Conservation (phyloP, 2,113 vertebrate species). For the Onychorhynchus coronatus region DNA sequence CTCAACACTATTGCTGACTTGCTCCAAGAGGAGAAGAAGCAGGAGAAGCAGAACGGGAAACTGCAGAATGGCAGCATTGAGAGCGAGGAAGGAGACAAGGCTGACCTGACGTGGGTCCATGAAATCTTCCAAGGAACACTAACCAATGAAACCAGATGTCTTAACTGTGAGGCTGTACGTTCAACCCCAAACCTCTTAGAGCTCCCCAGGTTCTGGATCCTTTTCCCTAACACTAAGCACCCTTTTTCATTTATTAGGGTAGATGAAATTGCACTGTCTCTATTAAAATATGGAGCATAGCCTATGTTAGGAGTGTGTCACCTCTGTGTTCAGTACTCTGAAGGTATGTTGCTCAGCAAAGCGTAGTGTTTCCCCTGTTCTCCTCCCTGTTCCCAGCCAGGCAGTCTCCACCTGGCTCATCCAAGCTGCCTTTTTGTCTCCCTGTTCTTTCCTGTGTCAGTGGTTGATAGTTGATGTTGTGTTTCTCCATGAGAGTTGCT, state of each 20-base stretch:
- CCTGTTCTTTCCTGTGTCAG: slow-evolving; percentile 25
- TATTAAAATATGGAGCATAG: slow-evolving; percentile 51
- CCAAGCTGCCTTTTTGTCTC: slow-evolving; percentile 18
- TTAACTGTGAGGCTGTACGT: slow-evolving; percentile 93
- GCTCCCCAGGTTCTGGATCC: neutral
- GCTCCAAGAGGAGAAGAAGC: slow-evolving; percentile 79
- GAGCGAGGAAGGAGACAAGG: slow-evolving; percentile 80
- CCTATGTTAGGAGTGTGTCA: slow-evolving; percentile 53
- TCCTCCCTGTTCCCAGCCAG: slow-evolving; percentile 6
- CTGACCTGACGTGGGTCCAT: slow-evolving; percentile 89
- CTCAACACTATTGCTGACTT: slow-evolving; percentile 93
- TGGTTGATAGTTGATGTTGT: slow-evolving; percentile 25
- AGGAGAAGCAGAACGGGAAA: slow-evolving; percentile 76
- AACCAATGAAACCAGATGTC: slow-evolving; percentile 93
- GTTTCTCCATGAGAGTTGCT: neutral
- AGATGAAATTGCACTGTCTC: slow-evolving; percentile 60
- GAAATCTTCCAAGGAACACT: slow-evolving; percentile 95
- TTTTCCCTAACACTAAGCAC: neutral
- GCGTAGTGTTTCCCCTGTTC: neutral
- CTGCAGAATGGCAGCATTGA: slow-evolving; percentile 75
- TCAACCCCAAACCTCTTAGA: slow-evolving; percentile 20
- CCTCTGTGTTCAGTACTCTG: slow-evolving; percentile 36
- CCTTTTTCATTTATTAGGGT: slow-evolving; percentile 45
- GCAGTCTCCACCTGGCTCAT: slow-evolving; percentile 13
- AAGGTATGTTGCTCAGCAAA: slow-evolving; percentile 55